These are phyloP conservation scores for Tricholaema leucomelas DNA, from an alignment of 2,113 vertebrate species.

Conservation along the genomic window DNA sequence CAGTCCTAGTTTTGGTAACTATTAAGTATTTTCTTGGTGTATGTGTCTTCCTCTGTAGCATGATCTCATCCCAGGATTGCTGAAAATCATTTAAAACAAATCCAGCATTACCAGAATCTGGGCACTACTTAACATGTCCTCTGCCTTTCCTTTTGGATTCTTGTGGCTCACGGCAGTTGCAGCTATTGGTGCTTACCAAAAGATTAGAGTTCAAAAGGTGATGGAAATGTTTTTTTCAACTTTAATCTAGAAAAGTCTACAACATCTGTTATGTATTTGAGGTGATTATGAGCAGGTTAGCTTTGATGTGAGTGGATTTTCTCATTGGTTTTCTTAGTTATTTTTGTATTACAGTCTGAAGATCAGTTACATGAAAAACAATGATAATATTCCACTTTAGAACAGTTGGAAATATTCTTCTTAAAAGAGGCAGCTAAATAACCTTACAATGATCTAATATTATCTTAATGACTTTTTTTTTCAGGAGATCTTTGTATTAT, in stretches of 20 bases:
- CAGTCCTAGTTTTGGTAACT: background rate
- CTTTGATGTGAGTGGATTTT: background rate
- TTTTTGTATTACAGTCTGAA: background rate
- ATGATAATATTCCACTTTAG: background rate
- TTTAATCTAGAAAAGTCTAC: background rate
- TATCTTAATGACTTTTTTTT: background rate
- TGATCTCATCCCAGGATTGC: background rate
- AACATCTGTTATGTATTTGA: background rate
- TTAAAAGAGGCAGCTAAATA: background rate
- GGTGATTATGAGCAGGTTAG: accelerated
- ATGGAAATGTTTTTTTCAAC: background rate
- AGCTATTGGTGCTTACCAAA: background rate
- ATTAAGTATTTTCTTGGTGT: background rate
- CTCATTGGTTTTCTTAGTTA: background rate
- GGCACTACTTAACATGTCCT: accelerated
- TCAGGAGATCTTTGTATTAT: background rate
- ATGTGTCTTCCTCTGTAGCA: background rate
- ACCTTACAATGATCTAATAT: background rate
- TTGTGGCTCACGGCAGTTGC: background rate
- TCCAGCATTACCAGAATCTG: background rate
- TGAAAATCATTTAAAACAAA: background rate
- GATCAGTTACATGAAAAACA: background rate
- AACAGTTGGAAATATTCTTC: background rate
- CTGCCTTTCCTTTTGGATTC: background rate
- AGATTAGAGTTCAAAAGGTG: background rate